A percentile compares a stretch with the other conserved stretches of the same genome.
phyloP scores from a whole-genome alignment of 2,113 vertebrate species.

The Tychaedon coryphoeus region DNA sequence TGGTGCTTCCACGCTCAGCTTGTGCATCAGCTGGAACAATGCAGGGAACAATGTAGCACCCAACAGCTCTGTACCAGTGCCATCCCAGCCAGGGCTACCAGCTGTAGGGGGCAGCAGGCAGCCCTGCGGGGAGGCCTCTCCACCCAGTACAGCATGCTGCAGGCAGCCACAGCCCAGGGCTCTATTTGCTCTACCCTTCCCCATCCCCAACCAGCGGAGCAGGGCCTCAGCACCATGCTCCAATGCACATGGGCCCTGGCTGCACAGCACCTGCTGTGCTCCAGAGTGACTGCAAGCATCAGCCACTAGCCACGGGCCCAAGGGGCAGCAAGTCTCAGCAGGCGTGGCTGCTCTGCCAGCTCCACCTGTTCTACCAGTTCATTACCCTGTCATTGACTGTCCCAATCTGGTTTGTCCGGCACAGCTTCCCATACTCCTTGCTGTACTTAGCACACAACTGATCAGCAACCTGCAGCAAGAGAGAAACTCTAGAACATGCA shows the following conservation, averaged over 20 bases:
- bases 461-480: constrained; percentile 85
- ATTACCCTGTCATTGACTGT: constrained; percentile 95
- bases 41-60: not conserved
- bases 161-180: not conserved
- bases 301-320: not conserved
- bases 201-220: not conserved
- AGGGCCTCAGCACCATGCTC: not conserved
- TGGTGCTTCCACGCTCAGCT: constrained; percentile 92
- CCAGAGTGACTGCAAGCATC: not conserved
- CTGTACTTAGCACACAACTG: constrained; percentile 98
- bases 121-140: not conserved
- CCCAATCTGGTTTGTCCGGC: constrained; percentile 96
- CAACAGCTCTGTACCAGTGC: not conserved
- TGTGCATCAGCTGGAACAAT: constrained; percentile 89
- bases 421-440: constrained; percentile 97
- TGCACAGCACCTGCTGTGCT: not conserved
- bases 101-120: not conserved
- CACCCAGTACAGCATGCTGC: not conserved
- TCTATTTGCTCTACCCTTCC: not conserved
- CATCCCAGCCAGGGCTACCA: not conserved
- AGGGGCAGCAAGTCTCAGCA: not conserved
- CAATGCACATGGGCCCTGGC: not conserved
- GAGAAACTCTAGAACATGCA: not conserved
- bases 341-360: not conserved
- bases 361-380: not conserved